Conservation (phyloP, 2,113 vertebrate species). For the Actenoides lindsayi region DNA sequence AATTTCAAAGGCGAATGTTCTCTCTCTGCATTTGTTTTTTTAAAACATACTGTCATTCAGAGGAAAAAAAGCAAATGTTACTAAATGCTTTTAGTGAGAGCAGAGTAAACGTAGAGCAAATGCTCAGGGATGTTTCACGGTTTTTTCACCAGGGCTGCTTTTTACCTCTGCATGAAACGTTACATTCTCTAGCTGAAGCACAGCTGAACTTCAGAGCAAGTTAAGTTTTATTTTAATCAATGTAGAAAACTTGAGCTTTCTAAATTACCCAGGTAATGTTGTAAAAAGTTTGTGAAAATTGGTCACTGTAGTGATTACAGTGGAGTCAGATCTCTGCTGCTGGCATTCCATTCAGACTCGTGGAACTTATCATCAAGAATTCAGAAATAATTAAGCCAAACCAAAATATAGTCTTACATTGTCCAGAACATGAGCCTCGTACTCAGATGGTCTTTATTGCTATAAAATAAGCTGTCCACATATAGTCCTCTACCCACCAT, state of each 20-base stretch:
- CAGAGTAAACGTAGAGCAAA: not conserved
- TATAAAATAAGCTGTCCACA: constrained; percentile 56
- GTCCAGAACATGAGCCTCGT: not conserved
- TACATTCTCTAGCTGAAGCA: not conserved
- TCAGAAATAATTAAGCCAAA: not conserved
- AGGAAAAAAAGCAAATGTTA: not conserved
- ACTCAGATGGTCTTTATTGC: constrained; percentile 14
- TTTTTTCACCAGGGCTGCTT: not conserved
- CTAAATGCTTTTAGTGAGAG: not conserved
- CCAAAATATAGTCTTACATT: not conserved
- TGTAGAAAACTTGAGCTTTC: not conserved
- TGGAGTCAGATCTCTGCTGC: not conserved
- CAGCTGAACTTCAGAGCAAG: not conserved
- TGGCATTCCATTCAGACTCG: not conserved
- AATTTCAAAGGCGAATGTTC: not conserved
- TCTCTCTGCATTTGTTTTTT: not conserved
- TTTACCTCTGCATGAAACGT: not conserved
- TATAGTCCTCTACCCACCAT: constrained; percentile 67
- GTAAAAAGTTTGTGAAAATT: not conserved
- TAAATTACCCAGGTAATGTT: not conserved
- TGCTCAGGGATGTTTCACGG: not conserved
- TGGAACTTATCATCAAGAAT: not conserved
- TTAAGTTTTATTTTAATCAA: not conserved
- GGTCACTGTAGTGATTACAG: not conserved
- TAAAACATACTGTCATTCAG: not conserved